Conservation (phyloP, 2,113 vertebrate genomes). For the Elachura formosa region DNA sequence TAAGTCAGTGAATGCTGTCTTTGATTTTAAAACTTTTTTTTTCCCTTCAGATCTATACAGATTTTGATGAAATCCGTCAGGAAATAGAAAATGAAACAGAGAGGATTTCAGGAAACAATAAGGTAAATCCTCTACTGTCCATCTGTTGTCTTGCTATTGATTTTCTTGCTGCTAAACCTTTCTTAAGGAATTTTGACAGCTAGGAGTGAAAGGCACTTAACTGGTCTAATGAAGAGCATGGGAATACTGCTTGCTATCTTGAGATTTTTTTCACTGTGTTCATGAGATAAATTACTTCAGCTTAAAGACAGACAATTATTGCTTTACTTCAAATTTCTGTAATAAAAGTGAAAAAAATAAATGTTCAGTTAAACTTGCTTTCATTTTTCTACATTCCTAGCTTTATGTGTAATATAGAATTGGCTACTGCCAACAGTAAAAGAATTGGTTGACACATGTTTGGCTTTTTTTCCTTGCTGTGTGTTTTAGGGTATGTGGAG, state of each 20-base stretch:
- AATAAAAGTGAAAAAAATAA: neutral
- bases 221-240: neutral
- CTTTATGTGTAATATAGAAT: neutral
- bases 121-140: conserved; percentile 72
- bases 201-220: neutral
- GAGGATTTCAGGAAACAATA: conserved; percentile 94
- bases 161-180: neutral
- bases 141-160: neutral
- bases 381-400: neutral
- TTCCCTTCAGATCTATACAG: conserved; percentile 84
- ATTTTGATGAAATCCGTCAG: conserved; percentile 95
- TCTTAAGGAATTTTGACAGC: neutral
- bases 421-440: neutral
- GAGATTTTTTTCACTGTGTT: neutral
- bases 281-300: neutral
- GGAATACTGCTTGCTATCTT: neutral
- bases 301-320: neutral
- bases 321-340: neutral
- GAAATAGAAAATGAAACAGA: conserved; percentile 97
- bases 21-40: neutral
- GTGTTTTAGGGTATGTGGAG: neutral
- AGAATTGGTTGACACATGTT: neutral
- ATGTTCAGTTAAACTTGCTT: neutral
- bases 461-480: neutral
- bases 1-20: neutral